phyloP scores from a whole-genome alignment of 53 echinoderm and acorn worm species.

The Mesocentrotus franciscanus region DNA sequence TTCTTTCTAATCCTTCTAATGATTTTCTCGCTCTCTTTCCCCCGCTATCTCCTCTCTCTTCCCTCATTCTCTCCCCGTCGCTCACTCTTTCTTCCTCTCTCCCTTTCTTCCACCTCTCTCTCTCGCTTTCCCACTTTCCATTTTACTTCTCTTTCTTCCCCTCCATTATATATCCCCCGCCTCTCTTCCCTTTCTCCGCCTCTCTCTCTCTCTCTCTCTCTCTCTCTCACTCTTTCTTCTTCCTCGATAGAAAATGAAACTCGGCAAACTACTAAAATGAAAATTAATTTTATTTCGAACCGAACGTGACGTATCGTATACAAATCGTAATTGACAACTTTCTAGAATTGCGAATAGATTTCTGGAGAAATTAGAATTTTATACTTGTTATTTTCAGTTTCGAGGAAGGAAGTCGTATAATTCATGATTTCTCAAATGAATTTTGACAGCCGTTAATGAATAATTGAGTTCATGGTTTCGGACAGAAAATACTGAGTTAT shows the following conservation, averaged over 20 bases:
- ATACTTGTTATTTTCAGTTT: background rate
- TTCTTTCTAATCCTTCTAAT: no score
- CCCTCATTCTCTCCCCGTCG: background rate
- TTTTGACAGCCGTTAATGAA: background rate
- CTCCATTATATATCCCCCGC: background rate
- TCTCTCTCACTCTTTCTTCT: no score
- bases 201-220: background rate
- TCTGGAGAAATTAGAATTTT: background rate
- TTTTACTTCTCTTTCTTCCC: background rate
- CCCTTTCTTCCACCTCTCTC: background rate
- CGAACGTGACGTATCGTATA: background rate
- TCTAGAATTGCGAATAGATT: background rate
- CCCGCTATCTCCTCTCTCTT: no score
- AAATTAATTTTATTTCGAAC: background rate
- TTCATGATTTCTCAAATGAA: background rate
- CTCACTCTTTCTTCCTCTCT: background rate
- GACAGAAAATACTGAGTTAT: background rate
- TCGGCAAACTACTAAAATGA: background rate
- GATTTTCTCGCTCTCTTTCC: background rate
- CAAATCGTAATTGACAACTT: background rate
- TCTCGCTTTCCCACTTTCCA: background rate
- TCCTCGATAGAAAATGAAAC: background rate
- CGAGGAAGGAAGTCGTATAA: background rate
- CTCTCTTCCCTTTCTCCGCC: background rate
- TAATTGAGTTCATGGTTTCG: background rate